Percentiles rank a stretch among this genome's conserved stretches.
phyloP scores from a whole-genome alignment of 2,888 invertebrate genomes.

The Synergus itoensis region DNA sequence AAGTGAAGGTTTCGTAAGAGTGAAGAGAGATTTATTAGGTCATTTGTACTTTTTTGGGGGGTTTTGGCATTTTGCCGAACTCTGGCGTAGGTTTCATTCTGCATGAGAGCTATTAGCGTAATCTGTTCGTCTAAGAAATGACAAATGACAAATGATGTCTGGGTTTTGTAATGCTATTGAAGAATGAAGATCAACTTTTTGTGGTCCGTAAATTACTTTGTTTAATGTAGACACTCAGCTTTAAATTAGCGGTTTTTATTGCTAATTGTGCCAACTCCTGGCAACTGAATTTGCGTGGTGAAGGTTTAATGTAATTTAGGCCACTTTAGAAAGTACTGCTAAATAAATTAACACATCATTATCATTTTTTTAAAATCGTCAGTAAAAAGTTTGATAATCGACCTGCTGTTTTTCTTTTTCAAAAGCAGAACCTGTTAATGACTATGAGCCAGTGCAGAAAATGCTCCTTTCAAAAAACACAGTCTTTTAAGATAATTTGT shows the following conservation, averaged over 20 bases:
- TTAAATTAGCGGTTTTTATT: background rate
- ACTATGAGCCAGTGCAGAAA: background rate
- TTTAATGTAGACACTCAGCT: background rate
- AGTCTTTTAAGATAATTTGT: background rate
- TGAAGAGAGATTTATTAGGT: background rate
- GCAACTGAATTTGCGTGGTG: background rate
- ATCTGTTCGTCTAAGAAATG: background rate
- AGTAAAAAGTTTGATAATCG: no score
- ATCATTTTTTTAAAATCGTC: no score
- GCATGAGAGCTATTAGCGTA: background rate
- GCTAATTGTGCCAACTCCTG: background rate
- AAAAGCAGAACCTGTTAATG: background rate
- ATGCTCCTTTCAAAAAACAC: background rate
- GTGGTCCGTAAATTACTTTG: background rate
- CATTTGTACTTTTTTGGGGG: background rate
- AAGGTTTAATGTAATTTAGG: background rate
- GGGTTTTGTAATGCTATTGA: background rate
- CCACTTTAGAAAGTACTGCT: no score
- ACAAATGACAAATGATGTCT: background rate
- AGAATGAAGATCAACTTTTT: background rate
- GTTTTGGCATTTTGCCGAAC: background rate
- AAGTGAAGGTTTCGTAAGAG: background rate
- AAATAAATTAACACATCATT: no score
- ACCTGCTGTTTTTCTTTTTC: background rate
- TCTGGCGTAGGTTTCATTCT: background rate